Base-by-base conservation (phyloP, 2,797 vertebrate species). In the Lepilemur ruficaudatus region DNA sequence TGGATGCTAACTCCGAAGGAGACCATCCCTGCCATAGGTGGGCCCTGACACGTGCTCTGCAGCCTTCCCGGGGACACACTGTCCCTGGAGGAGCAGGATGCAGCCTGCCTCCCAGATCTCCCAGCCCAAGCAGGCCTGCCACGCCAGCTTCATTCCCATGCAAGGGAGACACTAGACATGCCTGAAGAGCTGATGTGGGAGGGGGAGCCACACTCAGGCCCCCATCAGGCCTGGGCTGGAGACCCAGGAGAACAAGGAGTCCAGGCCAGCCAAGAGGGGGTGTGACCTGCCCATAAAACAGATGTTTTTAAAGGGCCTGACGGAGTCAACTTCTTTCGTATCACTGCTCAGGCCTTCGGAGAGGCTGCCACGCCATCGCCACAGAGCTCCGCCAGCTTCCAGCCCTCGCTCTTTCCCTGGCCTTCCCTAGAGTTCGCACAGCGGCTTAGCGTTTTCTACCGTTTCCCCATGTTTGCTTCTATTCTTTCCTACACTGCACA, bases 331-430 rank as follows among this genome's bases (percentile, higher is more conserved):
- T 8, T 7, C 32, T 38, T 59, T 75, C 48, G 0, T 38, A 32
- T 17, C 28, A 7, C 7, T 9, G 67, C 69, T n/a, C 3, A 4
- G 46, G 23, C 7, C 92, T 63, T n/a, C 1, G 1, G 59, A 50
- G 35, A 18, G 28, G 35, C 22, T 7, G 1, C 2, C 5, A 0
- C 0, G 2, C 41, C 57, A 1, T 17, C 5, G 59, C 23, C 52
- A 43, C 9, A 2, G 65, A 5, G 1, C 22, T 73, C 23, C 2
- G 3, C 17, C 57, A 76, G 4, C 50, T 11, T 52, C 41, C 57
- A 12, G 65, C 12, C 46, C 59, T 43, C 2, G 30, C 25, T 28
- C 89, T 50, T 82, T 65, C 18, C 41, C 48, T 0, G 48, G 32
- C 41, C 79, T 38, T 50, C 46, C 65, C 48, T 50, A 32, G 9